A percentile compares a stretch with the other conserved stretches of the same genome.
These are phyloP conservation scores for Tylochromis polylepis DNA, from an alignment of 2,113 vertebrate genomes.

Conservation along the genomic window DNA sequence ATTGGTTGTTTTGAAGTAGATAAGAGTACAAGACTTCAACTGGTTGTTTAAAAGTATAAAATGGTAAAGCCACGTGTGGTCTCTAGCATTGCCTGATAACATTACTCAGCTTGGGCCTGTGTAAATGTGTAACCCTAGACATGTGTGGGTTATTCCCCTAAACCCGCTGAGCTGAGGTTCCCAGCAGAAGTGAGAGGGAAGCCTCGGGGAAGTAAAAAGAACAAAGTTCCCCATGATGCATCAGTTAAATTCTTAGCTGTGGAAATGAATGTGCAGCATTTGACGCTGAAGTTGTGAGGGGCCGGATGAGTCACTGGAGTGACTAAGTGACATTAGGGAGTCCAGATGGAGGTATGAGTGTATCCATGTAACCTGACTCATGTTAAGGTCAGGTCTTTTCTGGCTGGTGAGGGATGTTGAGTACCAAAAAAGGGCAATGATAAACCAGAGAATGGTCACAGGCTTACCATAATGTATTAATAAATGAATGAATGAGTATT, in stretches of 20 bases:
- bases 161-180: conserved; percentile 23
- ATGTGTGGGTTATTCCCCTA: conserved; percentile 7
- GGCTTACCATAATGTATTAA: neutral
- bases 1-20: neutral
- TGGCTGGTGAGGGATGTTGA: neutral
- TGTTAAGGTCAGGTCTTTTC: neutral
- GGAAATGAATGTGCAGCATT: neutral
- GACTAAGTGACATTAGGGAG: neutral
- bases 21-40: neutral
- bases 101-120: neutral
- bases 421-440: neutral
- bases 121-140: neutral
- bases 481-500: neutral
- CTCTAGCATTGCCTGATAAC: neutral
- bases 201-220: neutral
- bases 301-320: neutral
- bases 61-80: neutral
- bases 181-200: conserved; percentile 30
- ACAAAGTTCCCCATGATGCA: neutral
- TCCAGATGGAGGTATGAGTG: neutral
- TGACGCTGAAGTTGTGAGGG: neutral
- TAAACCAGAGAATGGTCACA: neutral
- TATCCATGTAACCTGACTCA: neutral
- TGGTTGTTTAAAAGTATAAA: neutral
- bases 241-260: neutral